These are phyloP conservation scores for Neosilurus hyrtlii DNA, from an alignment of 2,797 vertebrate species.

Conservation along the genomic window DNA sequence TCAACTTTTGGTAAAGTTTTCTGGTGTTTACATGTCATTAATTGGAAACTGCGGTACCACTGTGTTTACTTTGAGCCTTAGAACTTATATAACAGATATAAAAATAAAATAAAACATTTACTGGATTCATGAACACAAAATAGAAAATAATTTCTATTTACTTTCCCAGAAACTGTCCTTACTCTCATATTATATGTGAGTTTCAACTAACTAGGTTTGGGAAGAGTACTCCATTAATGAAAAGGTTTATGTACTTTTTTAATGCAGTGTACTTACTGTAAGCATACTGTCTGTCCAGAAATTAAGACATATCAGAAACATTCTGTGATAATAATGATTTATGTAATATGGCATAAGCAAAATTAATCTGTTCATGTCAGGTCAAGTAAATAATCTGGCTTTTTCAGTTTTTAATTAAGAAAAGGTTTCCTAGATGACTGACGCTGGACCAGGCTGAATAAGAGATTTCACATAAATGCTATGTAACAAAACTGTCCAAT, in stretches of 20 bases:
- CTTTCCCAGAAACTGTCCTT: neutral
- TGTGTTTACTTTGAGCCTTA: neutral
- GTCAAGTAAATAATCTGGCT: neutral
- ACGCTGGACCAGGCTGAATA: neutral
- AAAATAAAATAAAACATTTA: neutral
- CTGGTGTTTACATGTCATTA: neutral
- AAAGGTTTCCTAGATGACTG: neutral
- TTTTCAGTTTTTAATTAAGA: neutral
- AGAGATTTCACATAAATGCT: neutral
- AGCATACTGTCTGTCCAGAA: no score
- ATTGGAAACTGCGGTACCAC: no score
- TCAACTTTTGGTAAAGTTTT: neutral
- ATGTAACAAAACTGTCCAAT: neutral
- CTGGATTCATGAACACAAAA: neutral
- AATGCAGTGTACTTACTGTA: no score
- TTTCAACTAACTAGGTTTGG: neutral
- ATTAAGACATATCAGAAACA: no score
- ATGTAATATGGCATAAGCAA: neutral
- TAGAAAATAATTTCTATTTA: neutral
- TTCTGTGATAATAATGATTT: neutral
- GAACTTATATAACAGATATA: neutral
- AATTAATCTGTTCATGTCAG: neutral
- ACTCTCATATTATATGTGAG: neutral
- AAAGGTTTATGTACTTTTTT: neutral
- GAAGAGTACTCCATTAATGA: neutral